Evolutionary conservation across 1,140 invertebrate species (phyloP), one percentile per base, ranked within the genome.

Genomic region (Pseudomyrmex sp.): DNA sequence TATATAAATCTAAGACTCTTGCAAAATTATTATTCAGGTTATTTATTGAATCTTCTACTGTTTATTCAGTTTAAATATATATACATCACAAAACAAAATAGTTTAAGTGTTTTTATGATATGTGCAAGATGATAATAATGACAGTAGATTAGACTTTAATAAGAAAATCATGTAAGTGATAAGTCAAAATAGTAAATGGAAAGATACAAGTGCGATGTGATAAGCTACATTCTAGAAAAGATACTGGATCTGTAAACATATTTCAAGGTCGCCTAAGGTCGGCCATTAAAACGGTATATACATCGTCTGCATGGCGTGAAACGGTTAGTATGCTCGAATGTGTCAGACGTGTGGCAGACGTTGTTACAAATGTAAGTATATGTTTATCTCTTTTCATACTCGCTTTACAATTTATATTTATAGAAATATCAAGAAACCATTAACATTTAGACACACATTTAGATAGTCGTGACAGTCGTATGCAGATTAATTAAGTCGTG

Each of bases 231-330:
- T 79, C 18, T 59, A 48, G 35, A 35, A 48, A 46, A 3, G 0
- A 56, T 3, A 20, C 44, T 61, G 23, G 20, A 75, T 62, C 44
- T 10, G 0, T 68, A 2, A 26, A 12, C 58, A n/a, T 54, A n/a
- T 44, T 44, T 70, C 20, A 50, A 80, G 66, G 76, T 72, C 23
- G 4, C 7, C 10, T 65, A 8, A 76, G 35, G 5, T 35, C 35
- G 35, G 35, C 35, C 35, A 35, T 35, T 35, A 35, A 35, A 5
- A 35, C 35, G 5, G 35, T 35, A 18, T 52, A 26, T 52, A 13
- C n/a, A 10, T 12, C 12, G 26, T 23, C 20, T 48, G 3, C n/a
- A 8, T 62, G 35, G 44, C 1, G 59, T 1, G 9, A 26, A 18
- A 2, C 7, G 52, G 20, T 59, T 58, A 48, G 76, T 79, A 70